Evolutionary conservation across 2,797 vertebrate species (phyloP).

Genomic region (Cercopithecus diana): DNA sequence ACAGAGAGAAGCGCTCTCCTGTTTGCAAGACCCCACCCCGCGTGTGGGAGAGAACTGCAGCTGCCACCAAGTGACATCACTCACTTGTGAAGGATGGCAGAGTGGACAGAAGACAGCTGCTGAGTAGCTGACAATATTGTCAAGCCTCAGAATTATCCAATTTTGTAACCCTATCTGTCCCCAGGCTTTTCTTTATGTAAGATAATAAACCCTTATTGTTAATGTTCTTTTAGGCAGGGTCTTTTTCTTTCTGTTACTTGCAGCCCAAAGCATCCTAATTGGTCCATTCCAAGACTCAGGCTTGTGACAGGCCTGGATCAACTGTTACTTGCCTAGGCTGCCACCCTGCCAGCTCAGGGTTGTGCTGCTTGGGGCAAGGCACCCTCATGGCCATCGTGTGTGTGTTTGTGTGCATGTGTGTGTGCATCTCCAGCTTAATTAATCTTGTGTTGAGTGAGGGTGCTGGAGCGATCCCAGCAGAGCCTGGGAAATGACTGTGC

Average conservation of each 20-base stretch:
- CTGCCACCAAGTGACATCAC: fast-evolving
- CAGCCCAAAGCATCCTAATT: background rate
- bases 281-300: background rate
- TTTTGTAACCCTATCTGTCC: background rate
- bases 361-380: background rate
- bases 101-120: no score
- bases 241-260: background rate
- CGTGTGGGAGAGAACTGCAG: background rate
- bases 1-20: background rate
- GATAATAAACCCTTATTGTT: background rate
- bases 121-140: background rate
- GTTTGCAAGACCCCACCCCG: fast-evolving
- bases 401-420: background rate
- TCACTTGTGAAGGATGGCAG: background rate
- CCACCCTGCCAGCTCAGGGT: background rate
- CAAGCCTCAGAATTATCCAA: background rate
- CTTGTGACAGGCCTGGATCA: background rate
- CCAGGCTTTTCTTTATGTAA: background rate
- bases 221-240: background rate
- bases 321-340: no score
- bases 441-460: slow-evolving; percentile 71
- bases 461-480: slow-evolving; percentile 66
- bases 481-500: slow-evolving; percentile 70
- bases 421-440: slow-evolving; percentile 75
- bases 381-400: fast-evolving